phyloP scores from a whole-genome alignment of 1,140 invertebrate genomes.

The Musca domestica region DNA sequence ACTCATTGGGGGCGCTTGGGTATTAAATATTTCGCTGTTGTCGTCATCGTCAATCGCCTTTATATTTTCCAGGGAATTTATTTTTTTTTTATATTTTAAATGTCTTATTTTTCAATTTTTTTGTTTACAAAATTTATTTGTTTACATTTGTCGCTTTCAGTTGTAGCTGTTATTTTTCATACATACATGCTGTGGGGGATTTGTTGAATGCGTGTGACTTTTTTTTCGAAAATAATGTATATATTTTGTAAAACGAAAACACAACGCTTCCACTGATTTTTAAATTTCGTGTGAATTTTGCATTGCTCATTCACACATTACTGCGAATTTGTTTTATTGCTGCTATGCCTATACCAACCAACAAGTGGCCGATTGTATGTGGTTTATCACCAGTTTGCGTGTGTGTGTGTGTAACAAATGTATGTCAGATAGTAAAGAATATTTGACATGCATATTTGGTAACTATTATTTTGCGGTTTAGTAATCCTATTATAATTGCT shows the following conservation, averaged over 20 bases:
- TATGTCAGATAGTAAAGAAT: too few relatives aligned
- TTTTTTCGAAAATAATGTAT: neutral
- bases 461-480: too few relatives aligned
- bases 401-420: too few relatives aligned
- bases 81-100: neutral
- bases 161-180: neutral
- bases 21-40: conserved; percentile 9
- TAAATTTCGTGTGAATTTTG: conserved; percentile 20
- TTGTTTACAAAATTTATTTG: conserved; percentile 7
- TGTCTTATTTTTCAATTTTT: neutral
- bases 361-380: too few relatives aligned
- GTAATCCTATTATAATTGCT: too few relatives aligned
- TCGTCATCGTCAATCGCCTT: too few relatives aligned
- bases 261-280: neutral
- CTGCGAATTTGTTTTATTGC: too few relatives aligned
- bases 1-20: conserved; percentile 18
- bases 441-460: too few relatives aligned
- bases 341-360: too few relatives aligned
- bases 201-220: neutral
- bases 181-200: too few relatives aligned
- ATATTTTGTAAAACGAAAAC: neutral
- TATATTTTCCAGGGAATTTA: neutral
- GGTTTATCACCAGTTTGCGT: too few relatives aligned
- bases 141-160: conserved; percentile 16
- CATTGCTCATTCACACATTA: too few relatives aligned